Evolutionary conservation across 35 echinoderm and acorn worm genomes (phyloP), one percentile per base, ranked within the genome.

Genomic region (Diadema setosum): DNA sequence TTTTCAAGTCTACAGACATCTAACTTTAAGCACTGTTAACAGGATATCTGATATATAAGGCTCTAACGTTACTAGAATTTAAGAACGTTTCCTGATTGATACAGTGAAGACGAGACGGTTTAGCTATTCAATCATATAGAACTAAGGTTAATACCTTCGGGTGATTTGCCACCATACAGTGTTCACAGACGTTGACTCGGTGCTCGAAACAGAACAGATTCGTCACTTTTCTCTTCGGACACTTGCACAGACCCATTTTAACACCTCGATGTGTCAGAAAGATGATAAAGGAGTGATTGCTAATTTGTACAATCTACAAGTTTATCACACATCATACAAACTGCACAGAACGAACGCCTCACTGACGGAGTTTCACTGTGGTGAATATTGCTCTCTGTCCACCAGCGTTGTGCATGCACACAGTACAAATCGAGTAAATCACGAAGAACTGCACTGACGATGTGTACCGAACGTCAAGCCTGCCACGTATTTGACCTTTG

Each of bases 141-240:
- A n/a, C n/a, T n/a, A n/a, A n/a, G n/a, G n/a, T n/a, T n/a, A n/a
- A 82, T 91, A 91, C 95, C 95, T 94, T 98, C n/a, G 95, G 85
- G 88, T 98, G 95, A 83, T 98, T 94, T 41, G 92, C 92, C 12
- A 98, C 95, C 81, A 98, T 83, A 88, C 95, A 98, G 58, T 98
- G 95, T 46, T 98, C 95, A 63, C 95, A 98, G 16, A 98, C 95
- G 82, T 98, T 98, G 60, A 98, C 95, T 41, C 95, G 91, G 70
- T 98, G 95, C 58, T 98, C 95, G 91, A 98, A 98, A 65, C 95
- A 98, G 74, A 98, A 98, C 40, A 98, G 83, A 60, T 98, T 98
- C 57, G 95, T 98, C 0, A 98, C 95, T 80, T 98, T 98, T 29
- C 95, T 82, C 55, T 98, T 98, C 0, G 95, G 95, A 81, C 95